Evolutionary conservation across 2,888 invertebrate genomes (phyloP), one percentile per base, ranked within the genome.

Genomic region (Drosophila siamana): DNA sequence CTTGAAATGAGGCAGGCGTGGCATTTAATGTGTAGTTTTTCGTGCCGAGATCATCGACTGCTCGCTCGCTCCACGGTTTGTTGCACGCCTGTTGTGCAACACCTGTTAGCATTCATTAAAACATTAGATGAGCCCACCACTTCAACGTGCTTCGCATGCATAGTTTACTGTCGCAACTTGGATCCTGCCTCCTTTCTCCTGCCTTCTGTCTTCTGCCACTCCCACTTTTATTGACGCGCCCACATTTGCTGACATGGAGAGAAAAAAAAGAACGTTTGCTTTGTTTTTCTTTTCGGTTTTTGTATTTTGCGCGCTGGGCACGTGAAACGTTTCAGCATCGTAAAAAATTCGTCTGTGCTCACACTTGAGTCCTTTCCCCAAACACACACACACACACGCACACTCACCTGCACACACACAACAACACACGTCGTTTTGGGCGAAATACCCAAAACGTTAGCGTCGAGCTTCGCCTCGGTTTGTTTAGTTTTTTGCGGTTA

Each of bases 401-500:
- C n/a, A 26, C 7, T 24, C 7, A 22, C 1, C 2, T n/a, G 13
- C 30, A 30, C 16, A 2, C 6, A 15, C 30, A 7, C 26, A n/a
- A 26, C 16, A n/a, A 26, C 38, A 16, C 9, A 52, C 19, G 40
- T 33, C 30, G 30, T 26, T 26, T 26, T 26, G 26, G 5, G 26
- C 26, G 60, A 59, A 48, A 28, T 36, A 36, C 7, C 36, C 15
- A 15, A 36, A 15, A 76, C 61, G 44, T 50, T 65, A 57, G 33
- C 40, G 36, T 7, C 13, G 36, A 36, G 36, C 36, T 15, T 4
- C 33, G 41, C 30, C 70, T 78, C 69, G 71, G 72, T 81, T 88
- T 88, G 77, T 80, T 86, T 84, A 73, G 74, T 84, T 86, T 79
- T 82, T 88, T 85, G 74, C 62, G 73, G 72, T 74, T 77, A 72